phyloP scores from a whole-genome alignment of 1,140 invertebrate genomes.

The Amyelois transitella region DNA sequence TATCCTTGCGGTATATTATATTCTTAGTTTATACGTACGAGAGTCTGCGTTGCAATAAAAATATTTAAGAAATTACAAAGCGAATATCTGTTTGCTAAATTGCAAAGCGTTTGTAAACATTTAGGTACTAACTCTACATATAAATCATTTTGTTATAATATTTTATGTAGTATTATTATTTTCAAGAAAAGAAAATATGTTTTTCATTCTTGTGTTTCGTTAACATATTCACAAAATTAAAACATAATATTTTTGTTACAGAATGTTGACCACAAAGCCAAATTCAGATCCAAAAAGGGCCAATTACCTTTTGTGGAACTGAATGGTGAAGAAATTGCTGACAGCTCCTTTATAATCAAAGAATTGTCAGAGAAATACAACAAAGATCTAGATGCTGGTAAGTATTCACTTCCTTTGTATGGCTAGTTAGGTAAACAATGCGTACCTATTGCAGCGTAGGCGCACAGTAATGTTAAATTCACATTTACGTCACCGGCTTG shows the following conservation, averaged over 20 bases:
- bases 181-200: too few relatives aligned
- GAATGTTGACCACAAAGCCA: slow-evolving; percentile 96
- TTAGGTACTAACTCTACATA: too few relatives aligned
- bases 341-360: slow-evolving; percentile 91
- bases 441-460: background rate
- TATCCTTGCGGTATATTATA: too few relatives aligned
- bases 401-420: background rate
- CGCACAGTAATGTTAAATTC: background rate
- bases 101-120: too few relatives aligned
- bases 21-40: too few relatives aligned
- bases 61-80: too few relatives aligned
- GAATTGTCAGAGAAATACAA: slow-evolving; percentile 87
- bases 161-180: too few relatives aligned
- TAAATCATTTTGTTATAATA: too few relatives aligned
- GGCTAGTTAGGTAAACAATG: background rate
- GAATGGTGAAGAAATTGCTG: slow-evolving; percentile 94
- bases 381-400: slow-evolving; percentile 86
- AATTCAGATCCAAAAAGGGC: slow-evolving; percentile 94
- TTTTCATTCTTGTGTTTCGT: too few relatives aligned
- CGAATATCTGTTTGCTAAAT: too few relatives aligned
- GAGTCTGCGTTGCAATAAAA: too few relatives aligned
- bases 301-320: slow-evolving; percentile 94
- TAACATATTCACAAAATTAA: too few relatives aligned
- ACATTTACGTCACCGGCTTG: background rate
- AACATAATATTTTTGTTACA: slow-evolving; percentile 70